A percentile compares a stretch with the other conserved stretches of the same genome.
These are phyloP conservation scores for Phenganax marumi DNA, from an alignment of 92 coral and sea anemone genomes.

Conservation along the genomic window DNA sequence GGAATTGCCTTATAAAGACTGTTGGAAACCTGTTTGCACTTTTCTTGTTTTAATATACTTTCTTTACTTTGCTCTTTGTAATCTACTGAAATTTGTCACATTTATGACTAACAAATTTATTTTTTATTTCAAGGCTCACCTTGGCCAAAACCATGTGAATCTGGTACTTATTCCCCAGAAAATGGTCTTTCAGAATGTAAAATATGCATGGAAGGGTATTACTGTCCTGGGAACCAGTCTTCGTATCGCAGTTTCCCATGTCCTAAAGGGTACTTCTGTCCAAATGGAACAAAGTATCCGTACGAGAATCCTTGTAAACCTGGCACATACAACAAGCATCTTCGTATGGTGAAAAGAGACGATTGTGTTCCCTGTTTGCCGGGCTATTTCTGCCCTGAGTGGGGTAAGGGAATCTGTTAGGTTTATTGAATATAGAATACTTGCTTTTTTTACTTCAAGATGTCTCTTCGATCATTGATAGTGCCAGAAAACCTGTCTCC, in stretches of 20 bases:
- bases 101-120: background rate
- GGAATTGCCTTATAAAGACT: too few relatives aligned
- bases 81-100: background rate
- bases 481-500: too few relatives aligned
- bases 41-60: background rate
- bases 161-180: constrained; percentile 73
- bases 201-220: constrained; percentile 81
- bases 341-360: constrained; percentile 57
- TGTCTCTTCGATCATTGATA: too few relatives aligned
- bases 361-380: constrained; percentile 85
- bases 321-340: constrained; percentile 79
- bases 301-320: constrained; percentile 76
- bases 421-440: background rate
- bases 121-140: constrained; percentile 54
- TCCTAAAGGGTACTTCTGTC: constrained; percentile 89
- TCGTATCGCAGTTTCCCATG: constrained; percentile 89
- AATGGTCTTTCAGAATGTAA: constrained; percentile 67
- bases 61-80: background rate
- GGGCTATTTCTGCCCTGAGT: constrained; percentile 83
- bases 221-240: constrained; percentile 88
- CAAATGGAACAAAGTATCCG: constrained; percentile 73
- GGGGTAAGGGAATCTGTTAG: constrained; percentile 61
- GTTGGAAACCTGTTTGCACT: too few relatives aligned
- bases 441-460: too few relatives aligned
- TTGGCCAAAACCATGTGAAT: constrained; percentile 70